Percentiles rank a stretch among this genome's conserved stretches.
These are phyloP conservation scores for Aleiodes testaceus DNA, from an alignment of 2,888 invertebrate species.

Conservation along the genomic window DNA sequence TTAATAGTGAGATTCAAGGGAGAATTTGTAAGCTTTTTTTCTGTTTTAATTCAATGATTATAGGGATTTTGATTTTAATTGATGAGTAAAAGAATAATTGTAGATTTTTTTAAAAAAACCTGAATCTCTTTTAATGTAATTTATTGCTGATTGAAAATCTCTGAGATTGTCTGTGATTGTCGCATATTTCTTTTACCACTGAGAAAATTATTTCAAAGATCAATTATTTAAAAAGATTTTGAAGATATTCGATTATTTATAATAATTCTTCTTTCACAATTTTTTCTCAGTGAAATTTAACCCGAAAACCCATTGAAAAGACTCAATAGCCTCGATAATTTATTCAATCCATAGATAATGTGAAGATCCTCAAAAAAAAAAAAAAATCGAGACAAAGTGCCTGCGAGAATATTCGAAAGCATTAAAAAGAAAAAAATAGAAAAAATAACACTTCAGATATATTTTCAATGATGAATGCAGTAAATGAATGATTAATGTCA, in stretches of 20 bases:
- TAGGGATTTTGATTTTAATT: too few species aligned
- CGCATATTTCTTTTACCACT: slow-evolving; percentile 34
- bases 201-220: slow-evolving; percentile 16
- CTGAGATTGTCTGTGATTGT: slow-evolving; percentile 48
- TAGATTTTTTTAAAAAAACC: neutral
- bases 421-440: slow-evolving; percentile 54
- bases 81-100: too few species aligned
- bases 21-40: slow-evolving; percentile 21
- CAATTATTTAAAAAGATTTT: slow-evolving; percentile 31
- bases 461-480: slow-evolving; percentile 66
- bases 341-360: too few species aligned
- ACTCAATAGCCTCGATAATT: too few species aligned
- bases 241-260: slow-evolving; percentile 28
- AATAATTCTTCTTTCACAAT: slow-evolving; percentile 36
- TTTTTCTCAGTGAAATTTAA: slow-evolving; percentile 35
- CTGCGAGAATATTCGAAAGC: slow-evolving; percentile 64
- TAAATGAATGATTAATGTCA: slow-evolving; percentile 59
- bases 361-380: slow-evolving; percentile 35
- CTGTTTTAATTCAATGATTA: too few species aligned
- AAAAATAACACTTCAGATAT: slow-evolving; percentile 58
- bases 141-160: too few species aligned
- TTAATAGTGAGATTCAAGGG: slow-evolving; percentile 6
- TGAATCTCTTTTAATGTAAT: neutral
- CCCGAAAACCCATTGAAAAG: too few species aligned
- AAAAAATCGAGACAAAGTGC: slow-evolving; percentile 66